Conservation (phyloP, 1,140 invertebrate genomes). For the Venustaconcha ellipsiformis region DNA sequence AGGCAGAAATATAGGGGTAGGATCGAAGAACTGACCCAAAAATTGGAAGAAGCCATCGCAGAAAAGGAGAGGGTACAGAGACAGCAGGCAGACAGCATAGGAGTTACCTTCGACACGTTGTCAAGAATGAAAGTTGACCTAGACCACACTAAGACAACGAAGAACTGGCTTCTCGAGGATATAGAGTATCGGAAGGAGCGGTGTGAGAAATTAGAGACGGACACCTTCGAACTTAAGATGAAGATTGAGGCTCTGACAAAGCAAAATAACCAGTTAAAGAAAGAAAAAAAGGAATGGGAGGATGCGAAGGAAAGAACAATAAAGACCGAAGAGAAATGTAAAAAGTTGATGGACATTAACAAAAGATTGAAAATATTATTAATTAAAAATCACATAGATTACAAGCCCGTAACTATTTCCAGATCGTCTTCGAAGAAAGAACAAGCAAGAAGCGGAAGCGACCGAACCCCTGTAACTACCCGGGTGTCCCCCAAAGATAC, state of each 20-base stretch:
- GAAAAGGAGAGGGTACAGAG: constrained; percentile 34
- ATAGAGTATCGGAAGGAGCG: constrained; percentile 31
- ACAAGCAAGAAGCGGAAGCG: constrained; percentile 5
- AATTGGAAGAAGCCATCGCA: constrained; percentile 30
- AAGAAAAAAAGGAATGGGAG: constrained; percentile 26
- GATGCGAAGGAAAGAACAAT: constrained; percentile 24
- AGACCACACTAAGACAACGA: constrained; percentile 31
- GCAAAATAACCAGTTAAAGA: constrained; percentile 29
- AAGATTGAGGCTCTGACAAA: constrained; percentile 34
- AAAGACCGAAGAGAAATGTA: constrained; percentile 28
- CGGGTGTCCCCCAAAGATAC: constrained; percentile 11
- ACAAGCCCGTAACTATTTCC: constrained; percentile 32
- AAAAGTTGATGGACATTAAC: constrained; percentile 38
- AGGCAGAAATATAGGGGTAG: constrained; percentile 21
- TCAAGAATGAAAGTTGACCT: constrained; percentile 40
- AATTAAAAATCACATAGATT: constrained; percentile 33
- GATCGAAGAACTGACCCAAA: constrained; percentile 31
- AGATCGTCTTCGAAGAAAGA: constrained; percentile 16
- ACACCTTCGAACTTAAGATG: constrained; percentile 41
- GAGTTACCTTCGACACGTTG: constrained; percentile 27
- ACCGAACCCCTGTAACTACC: constrained; percentile 14
- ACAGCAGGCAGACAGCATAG: constrained; percentile 30
- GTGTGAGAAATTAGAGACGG: constrained; percentile 30
- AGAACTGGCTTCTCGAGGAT: constrained; percentile 33
- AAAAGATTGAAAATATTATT: constrained; percentile 32